Conservation (phyloP, 2,113 vertebrate genomes). For the Oceanites oceanicus region DNA sequence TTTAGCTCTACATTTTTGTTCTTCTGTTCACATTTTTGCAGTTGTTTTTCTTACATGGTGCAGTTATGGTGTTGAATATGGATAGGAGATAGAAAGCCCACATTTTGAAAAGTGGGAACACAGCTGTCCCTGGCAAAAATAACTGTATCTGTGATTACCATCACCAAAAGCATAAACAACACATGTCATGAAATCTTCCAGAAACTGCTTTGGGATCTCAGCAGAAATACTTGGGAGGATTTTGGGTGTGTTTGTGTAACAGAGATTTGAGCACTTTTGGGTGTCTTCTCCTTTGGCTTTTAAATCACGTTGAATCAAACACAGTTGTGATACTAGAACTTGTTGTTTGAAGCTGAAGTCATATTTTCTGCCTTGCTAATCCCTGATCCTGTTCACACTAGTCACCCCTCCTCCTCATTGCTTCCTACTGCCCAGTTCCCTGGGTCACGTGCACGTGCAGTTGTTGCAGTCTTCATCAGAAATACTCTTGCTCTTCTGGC, state of each 20-base stretch:
- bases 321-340: neutral
- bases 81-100: neutral
- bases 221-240: neutral
- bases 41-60: neutral
- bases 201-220: neutral
- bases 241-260: neutral
- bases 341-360: neutral
- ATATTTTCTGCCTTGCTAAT: neutral
- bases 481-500: neutral
- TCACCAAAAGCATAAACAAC: neutral
- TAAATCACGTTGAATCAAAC: neutral
- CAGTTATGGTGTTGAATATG: neutral
- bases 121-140: neutral
- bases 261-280: neutral
- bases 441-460: accelerated
- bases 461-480: neutral
- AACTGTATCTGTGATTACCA: neutral
- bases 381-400: accelerated
- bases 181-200: neutral
- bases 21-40: neutral
- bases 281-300: neutral
- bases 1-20: neutral
- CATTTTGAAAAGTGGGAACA: neutral
- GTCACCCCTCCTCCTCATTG: neutral
- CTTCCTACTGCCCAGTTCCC: neutral